Percentiles rank a stretch among this genome's conserved stretches.
Conservation (phyloP, 1,140 invertebrate genomes). For the Mizuhopecten yessoensis region DNA sequence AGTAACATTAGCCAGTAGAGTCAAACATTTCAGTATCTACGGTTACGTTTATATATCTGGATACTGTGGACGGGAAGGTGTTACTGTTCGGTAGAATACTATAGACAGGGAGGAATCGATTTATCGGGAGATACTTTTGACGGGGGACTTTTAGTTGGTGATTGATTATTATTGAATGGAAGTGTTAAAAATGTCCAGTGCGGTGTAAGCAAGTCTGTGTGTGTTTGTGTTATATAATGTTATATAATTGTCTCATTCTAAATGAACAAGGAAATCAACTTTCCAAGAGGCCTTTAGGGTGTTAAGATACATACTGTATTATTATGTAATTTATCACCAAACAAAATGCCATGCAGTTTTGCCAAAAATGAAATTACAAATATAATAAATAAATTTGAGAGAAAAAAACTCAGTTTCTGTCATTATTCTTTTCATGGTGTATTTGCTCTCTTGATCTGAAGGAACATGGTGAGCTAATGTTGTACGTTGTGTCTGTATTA, state of each 20-base stretch:
- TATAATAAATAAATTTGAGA: slow-evolving; percentile 30
- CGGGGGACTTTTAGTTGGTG: too few relatives aligned
- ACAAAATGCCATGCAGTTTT: slow-evolving; percentile 26
- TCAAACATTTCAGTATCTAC: too few relatives aligned
- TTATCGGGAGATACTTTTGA: too few relatives aligned
- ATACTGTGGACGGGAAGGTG: too few relatives aligned
- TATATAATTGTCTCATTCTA: not conserved
- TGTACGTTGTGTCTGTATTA: not conserved
- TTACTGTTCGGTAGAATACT: too few relatives aligned
- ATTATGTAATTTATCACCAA: slow-evolving; percentile 21
- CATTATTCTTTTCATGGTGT: too few relatives aligned
- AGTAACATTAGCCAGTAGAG: too few relatives aligned
- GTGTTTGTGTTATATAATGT: too few relatives aligned
- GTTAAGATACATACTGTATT: not conserved
- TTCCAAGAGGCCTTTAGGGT: slow-evolving; percentile 31
- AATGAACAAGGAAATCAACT: not conserved
- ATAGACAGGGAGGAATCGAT: too few relatives aligned
- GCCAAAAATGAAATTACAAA: slow-evolving; percentile 39
- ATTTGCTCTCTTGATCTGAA: too few relatives aligned
- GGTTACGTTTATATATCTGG: too few relatives aligned
- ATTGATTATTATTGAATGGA: not conserved
- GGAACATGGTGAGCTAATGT: too few relatives aligned
- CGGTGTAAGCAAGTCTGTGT: not conserved
- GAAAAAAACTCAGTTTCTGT: not conserved
- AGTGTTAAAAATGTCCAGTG: not conserved